Percentiles rank a stretch among this genome's conserved stretches.
These are phyloP conservation scores for Anastatus disparis DNA, from an alignment of 1,140 invertebrate genomes.

Conservation along the genomic window DNA sequence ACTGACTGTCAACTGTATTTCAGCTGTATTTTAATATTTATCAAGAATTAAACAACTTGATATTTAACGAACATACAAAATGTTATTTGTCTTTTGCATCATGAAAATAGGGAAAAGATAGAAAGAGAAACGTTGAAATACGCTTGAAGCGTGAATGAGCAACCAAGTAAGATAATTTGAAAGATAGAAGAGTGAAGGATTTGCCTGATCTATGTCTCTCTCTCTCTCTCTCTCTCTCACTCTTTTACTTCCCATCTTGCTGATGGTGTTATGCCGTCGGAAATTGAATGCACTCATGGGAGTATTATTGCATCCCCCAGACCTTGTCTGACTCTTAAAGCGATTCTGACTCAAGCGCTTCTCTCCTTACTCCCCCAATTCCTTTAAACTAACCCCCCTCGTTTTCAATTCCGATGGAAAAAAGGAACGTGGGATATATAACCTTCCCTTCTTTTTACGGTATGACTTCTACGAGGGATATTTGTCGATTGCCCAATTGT, in stretches of 20 bases:
- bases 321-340: slow-evolving; percentile 51
- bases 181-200: slow-evolving; percentile 44
- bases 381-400: slow-evolving; percentile 40
- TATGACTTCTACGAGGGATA: slow-evolving; percentile 41
- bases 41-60: too few species aligned
- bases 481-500: slow-evolving; percentile 10
- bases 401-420: slow-evolving; percentile 52
- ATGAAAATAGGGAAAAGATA: neutral
- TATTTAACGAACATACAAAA: too few species aligned
- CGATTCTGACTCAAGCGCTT: slow-evolving; percentile 25
- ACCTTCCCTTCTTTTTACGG: too few species aligned
- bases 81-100: slow-evolving; percentile 9
- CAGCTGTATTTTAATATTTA: too few species aligned
- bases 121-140: neutral
- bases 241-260: too few species aligned
- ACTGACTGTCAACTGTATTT: too few species aligned
- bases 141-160: neutral
- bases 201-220: slow-evolving; percentile 47
- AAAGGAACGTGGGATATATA: too few species aligned
- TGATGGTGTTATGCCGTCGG: slow-evolving; percentile 48
- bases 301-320: slow-evolving; percentile 53
- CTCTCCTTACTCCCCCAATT: neutral
- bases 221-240: too few species aligned
- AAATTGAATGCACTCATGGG: slow-evolving; percentile 53
- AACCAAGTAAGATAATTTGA: neutral